Conservation (phyloP, 1,140 invertebrate species). For the Philotrypesis tridentata region DNA sequence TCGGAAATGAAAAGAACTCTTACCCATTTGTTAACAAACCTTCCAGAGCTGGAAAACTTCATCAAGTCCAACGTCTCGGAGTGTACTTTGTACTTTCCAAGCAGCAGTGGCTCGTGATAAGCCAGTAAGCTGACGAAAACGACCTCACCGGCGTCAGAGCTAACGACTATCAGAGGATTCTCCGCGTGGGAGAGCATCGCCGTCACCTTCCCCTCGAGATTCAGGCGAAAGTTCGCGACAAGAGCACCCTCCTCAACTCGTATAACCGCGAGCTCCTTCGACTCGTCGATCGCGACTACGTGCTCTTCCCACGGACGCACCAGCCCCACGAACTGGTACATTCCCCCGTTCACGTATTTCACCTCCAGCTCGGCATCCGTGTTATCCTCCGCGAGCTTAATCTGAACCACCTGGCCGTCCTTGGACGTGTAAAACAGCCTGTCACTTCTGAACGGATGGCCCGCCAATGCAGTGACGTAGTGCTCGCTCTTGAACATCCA, state of each 20-base stretch:
- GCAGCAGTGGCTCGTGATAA: conserved; percentile 54
- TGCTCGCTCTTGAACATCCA: conserved; percentile 56
- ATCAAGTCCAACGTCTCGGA: conserved; percentile 58
- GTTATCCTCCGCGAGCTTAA: conserved; percentile 45
- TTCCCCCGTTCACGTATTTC: conserved; percentile 52
- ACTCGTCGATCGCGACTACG: conserved; percentile 50
- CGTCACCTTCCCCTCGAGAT: conserved; percentile 53
- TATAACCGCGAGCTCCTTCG: conserved; percentile 55
- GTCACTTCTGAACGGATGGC: conserved; percentile 53
- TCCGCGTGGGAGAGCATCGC: conserved; percentile 58
- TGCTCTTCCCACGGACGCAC: conserved; percentile 66
- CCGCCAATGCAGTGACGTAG: conserved; percentile 55
- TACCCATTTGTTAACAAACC: conserved; percentile 53
- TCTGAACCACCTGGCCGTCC: conserved; percentile 62
- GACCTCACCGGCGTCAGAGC: conserved; percentile 61
- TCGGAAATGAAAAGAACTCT: conserved; percentile 39
- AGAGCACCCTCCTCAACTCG: conserved; percentile 54
- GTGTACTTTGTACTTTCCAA: conserved; percentile 57
- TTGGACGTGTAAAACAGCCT: conserved; percentile 61
- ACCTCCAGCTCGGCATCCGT: conserved; percentile 21
- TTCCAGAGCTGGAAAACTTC: conserved; percentile 65
- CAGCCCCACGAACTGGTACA: conserved; percentile 59
- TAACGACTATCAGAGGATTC: conserved; percentile 59
- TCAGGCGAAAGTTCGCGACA: conserved; percentile 50
- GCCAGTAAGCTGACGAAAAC: conserved; percentile 53